Base-by-base conservation (phyloP, 1,140 invertebrate genomes). In the Zaprionus inermis region DNA sequence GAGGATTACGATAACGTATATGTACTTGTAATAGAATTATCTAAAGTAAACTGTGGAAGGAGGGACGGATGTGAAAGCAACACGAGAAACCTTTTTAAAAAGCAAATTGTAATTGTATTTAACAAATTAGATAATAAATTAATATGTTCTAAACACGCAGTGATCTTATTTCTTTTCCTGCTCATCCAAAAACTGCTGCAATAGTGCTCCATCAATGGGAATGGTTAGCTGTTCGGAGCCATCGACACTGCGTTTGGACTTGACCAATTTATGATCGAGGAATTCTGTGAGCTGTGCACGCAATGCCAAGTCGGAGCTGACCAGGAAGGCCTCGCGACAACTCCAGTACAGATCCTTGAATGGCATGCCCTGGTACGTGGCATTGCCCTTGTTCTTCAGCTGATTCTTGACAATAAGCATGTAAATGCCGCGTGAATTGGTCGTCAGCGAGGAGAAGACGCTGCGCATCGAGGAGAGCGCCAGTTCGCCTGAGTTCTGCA, bases 221-320 rank as follows among this genome's bases (percentile, higher is more conserved):
- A 98, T 97, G 5, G 94, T 84, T 10, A 98, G 92, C 85, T 96
- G 95, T 91, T 98, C 97, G 51, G 94, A 94, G 34, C 97, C 97
- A 92, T 98, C 97, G 14, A 93, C 92, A 60, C 94, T 96, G 78
- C 96, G 95, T 86, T 96, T 97, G 16, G 94, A 95, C 92, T 96
- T 96, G 0, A 98, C 94, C 57, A 99, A 93, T 91, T 98, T 97
- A 92, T 99, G 98, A 93, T 99, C 98, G 51, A 96, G 93, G 92
- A 98, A 99, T 93, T 99, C 98, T 1, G 96, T 98, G 2, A 99
- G 93, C 82, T 98, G 98, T 4, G 97, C 95, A 73, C 97, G 94
- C 32, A 99, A 91, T 1, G 97, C 97, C 11, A 96, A 93, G 93
- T 99, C 97, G 3, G 97, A 97, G 90, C 96, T 98, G 0, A 98